phyloP scores from a whole-genome alignment of 2,888 invertebrate species.

The Sphaerophoria rueppellii region DNA sequence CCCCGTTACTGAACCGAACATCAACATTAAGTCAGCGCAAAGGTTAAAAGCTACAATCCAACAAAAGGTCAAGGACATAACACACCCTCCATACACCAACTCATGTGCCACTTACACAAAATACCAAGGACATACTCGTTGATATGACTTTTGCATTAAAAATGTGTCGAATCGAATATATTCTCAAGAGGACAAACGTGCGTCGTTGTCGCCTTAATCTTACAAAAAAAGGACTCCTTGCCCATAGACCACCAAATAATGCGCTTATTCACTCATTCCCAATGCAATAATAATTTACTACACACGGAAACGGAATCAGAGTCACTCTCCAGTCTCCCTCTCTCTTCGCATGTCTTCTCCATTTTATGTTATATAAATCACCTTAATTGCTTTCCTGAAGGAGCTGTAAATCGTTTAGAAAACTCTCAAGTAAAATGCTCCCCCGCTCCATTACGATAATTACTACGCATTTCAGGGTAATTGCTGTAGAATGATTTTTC shows the following conservation, averaged over 20 bases:
- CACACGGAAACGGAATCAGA: background rate
- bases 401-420: slow-evolving; percentile 62
- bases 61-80: no score
- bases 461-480: slow-evolving; percentile 59
- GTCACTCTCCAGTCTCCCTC: background rate
- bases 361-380: slow-evolving; percentile 38
- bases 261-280: background rate
- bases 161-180: no score
- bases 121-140: no score
- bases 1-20: no score
- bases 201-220: no score
- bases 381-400: slow-evolving; percentile 52
- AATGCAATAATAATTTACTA: slow-evolving; percentile 7
- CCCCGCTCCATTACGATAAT: slow-evolving; percentile 66
- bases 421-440: slow-evolving; percentile 47
- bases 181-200: no score
- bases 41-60: no score
- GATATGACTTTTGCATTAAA: no score
- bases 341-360: background rate
- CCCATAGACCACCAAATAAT: background rate
- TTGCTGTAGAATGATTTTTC: slow-evolving; percentile 39
- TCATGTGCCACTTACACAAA: no score
- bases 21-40: no score
- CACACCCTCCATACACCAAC: no score
- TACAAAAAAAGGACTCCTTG: no score